Base-by-base conservation (phyloP, 1,140 invertebrate genomes). In the Dreissena rostriformis region DNA sequence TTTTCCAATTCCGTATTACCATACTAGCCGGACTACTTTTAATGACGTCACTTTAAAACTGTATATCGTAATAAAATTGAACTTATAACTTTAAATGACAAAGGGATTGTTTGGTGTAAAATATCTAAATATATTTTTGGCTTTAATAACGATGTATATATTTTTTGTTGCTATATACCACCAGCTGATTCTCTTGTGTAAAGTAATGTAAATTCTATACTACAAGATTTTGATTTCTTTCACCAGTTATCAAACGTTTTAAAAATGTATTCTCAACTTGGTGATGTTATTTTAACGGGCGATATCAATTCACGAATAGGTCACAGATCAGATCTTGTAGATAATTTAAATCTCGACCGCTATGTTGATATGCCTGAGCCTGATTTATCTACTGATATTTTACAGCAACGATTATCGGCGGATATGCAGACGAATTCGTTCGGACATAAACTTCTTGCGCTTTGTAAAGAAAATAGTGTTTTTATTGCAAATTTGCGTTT, bases 401-500 rank as follows among this genome's bases (percentile, higher is more conserved):
- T n/a, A 28, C 17, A 8, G 29, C 14, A 15, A 28, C 65, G 65
- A 19, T n/a, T 29, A n/a, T 67, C 65, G 29, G 24, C 29, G 15
- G 65, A 67, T 24, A n/a, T 15, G 14, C 15, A 17, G 24, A 15
- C 24, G 24, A 67, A 67, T 24, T 12, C 24, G 24, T 67, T n/a
- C 24, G 65, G 65, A 67, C 14, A n/a, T 67, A 75, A 75, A 53
- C 6, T 75, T 8, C n/a, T 26, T 15, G 12, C 7, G 7, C 15
- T 75, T 10, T 75, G 51, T 26, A 75, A 75, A 72, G 73, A 75
- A 39, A 39, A 75, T 12, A 28, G 15, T 28, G 22, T 24, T 67
- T 19, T 24, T 67, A 61, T 57, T 63, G 26, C 73, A 1, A 75
- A 75, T 26, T 52, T 52, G 22, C 53, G 24, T 14, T 28, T 75